phyloP scores from a whole-genome alignment of 2,113 vertebrate species.

The Hystrix cristata region DNA sequence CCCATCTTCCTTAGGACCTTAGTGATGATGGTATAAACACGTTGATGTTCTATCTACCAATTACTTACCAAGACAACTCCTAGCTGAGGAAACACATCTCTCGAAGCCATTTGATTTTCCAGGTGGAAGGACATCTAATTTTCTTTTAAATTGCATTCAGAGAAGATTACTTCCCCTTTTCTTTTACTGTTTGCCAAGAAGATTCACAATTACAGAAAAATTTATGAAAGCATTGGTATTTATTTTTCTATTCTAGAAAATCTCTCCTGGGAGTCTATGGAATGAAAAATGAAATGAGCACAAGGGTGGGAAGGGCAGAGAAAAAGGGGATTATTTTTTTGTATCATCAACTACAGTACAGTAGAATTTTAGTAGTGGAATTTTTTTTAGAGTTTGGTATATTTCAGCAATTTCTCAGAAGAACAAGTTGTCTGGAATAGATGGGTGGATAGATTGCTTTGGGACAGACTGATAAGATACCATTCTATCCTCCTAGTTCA shows the following conservation, averaged over 20 bases:
- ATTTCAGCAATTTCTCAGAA: slow-evolving; percentile 48
- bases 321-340: not conserved
- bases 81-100: slow-evolving; percentile 25
- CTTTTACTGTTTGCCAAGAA: slow-evolving; percentile 46
- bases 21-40: slow-evolving; percentile 64
- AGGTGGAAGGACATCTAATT: slow-evolving; percentile 61
- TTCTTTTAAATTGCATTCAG: slow-evolving; percentile 62
- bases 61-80: slow-evolving; percentile 46
- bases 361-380: not conserved
- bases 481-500: not conserved
- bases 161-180: slow-evolving; percentile 33
- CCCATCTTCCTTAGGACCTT: slow-evolving; percentile 13
- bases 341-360: not conserved
- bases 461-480: not conserved
- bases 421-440: not conserved
- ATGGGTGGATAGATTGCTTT: not conserved
- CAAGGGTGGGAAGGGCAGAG: not conserved
- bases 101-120: slow-evolving; percentile 57
- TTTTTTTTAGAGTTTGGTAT: slow-evolving; percentile 32
- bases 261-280: slow-evolving; percentile 63
- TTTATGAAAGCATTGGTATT: slow-evolving; percentile 48
- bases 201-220: slow-evolving; percentile 53
- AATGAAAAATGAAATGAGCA: slow-evolving; percentile 47
- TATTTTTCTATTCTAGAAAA: slow-evolving; percentile 66
- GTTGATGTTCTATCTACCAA: slow-evolving; percentile 2